Percentiles rank a stretch among this genome's conserved stretches.
Conservation (phyloP, 2,113 vertebrate species). For the Pelecanoides urinatrix region DNA sequence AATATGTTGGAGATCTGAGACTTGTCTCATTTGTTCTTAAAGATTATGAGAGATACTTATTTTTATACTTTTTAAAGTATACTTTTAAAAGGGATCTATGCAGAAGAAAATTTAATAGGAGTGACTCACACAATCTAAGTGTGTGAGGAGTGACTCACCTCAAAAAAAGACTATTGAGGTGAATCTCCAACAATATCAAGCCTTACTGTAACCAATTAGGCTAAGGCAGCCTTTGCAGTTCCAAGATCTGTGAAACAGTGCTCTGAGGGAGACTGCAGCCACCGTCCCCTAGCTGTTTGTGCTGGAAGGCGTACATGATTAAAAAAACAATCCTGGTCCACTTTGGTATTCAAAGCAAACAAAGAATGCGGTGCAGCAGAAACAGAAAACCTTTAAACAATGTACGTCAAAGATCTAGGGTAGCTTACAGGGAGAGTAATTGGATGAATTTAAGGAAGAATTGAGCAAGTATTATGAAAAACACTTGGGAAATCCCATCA, state of each 20-base stretch:
- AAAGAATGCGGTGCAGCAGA: not conserved
- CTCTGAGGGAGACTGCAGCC: not conserved
- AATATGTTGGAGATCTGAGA: not conserved
- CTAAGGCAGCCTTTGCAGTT: not conserved
- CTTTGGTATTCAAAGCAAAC: not conserved
- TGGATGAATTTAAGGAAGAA: not conserved
- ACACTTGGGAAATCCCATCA: not conserved
- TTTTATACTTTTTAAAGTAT: not conserved
- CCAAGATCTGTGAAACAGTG: not conserved
- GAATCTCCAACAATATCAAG: not conserved
- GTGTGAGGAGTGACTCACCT: not conserved
- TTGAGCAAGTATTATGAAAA: not conserved
- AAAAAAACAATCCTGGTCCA: not conserved
- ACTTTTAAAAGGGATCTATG: not conserved
- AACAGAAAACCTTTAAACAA: not conserved
- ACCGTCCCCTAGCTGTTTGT: not conserved
- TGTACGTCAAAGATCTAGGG: fast-evolving
- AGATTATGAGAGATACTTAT: not conserved
- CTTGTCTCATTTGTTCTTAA: not conserved
- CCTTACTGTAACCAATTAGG: not conserved
- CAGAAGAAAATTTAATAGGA: not conserved
- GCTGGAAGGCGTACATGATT: not conserved
- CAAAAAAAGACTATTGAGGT: not conserved
- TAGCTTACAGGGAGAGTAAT: not conserved
- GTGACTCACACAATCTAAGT: not conserved